These are phyloP conservation scores for Carduelis carduelis DNA, from an alignment of 2,797 vertebrate genomes.

Conservation along the genomic window DNA sequence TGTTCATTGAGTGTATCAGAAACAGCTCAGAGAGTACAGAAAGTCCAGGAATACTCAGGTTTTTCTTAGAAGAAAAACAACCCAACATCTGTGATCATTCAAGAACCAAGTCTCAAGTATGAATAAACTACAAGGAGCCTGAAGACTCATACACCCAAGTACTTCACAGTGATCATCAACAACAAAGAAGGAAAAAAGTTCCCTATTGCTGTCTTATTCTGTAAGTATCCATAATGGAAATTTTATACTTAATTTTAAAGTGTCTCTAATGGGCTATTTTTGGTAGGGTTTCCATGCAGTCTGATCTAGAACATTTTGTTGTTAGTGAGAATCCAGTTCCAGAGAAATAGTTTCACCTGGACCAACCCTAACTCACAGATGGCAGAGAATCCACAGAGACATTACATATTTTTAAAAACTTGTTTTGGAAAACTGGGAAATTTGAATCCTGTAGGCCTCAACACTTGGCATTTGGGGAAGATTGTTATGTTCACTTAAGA, in stretches of 20 bases:
- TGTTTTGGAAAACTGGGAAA: accelerated
- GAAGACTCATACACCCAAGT: background rate
- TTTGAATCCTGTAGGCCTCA: background rate
- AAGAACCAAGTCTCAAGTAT: background rate
- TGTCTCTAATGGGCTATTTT: background rate
- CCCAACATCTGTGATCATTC: background rate
- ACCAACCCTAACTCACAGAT: background rate
- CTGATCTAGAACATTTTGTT: background rate
- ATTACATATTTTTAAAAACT: background rate
- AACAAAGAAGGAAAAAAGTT: background rate
- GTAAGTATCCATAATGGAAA: background rate
- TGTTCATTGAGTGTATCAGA: background rate
- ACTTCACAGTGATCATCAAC: background rate
- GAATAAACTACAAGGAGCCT: background rate
- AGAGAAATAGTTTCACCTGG: background rate
- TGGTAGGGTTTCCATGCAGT: background rate
- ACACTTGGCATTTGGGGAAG: background rate
- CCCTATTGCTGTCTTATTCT: background rate
- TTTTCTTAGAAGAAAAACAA: background rate
- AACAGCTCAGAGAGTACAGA: background rate
- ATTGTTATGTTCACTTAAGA: background rate
- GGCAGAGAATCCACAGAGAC: background rate
- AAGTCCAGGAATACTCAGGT: background rate
- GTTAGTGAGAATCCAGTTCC: background rate
- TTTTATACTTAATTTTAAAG: background rate